These are phyloP conservation scores for Murina feae DNA, from an alignment of 2,113 vertebrate genomes.

Conservation along the genomic window DNA sequence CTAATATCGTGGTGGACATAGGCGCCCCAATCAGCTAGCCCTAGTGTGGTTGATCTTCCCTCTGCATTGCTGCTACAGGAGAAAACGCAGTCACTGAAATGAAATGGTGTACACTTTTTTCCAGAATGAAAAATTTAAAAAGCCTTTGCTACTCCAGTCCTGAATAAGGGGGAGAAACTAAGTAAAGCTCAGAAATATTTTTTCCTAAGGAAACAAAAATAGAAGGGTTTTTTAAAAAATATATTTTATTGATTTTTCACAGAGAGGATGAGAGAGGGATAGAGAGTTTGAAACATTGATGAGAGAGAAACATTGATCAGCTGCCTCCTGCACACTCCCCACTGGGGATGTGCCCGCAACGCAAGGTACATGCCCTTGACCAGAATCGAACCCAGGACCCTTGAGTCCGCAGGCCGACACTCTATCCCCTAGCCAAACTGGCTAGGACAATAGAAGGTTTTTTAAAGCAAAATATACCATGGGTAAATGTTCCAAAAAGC, in stretches of 20 bases:
- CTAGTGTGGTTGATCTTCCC: not conserved
- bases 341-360: no score
- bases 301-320: no score
- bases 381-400: no score
- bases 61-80: not conserved
- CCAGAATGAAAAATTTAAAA: not conserved
- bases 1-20: not conserved
- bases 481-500: not conserved
- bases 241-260: no score
- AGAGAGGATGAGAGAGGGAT: no score
- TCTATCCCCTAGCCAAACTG: no score
- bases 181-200: not conserved
- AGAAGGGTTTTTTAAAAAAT: not conserved
- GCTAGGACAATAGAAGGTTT: not conserved
- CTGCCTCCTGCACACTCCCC: no score
- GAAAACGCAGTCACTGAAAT: not conserved
- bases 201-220: not conserved
- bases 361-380: no score
- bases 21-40: accelerated
- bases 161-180: not conserved
- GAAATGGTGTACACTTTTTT: not conserved
- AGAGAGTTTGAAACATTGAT: no score
- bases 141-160: not conserved
- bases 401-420: no score
- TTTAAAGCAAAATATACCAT: not conserved